These are phyloP conservation scores for Urocynchramus pylzowi DNA, from an alignment of 2,113 vertebrate species.

Conservation along the genomic window DNA sequence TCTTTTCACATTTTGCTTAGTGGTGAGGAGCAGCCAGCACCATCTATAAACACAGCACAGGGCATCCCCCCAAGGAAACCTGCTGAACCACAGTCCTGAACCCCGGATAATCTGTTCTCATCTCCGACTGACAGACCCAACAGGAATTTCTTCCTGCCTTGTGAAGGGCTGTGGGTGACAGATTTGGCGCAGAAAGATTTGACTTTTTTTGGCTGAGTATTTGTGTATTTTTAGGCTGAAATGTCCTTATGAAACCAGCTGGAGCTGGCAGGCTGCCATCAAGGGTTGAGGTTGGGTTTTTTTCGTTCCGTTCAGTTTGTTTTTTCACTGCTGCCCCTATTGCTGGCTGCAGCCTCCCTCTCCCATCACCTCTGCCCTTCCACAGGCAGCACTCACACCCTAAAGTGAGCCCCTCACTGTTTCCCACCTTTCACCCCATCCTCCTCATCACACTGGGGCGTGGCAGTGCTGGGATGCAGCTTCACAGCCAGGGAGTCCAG, in stretches of 20 bases:
- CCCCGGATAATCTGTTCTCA: background rate
- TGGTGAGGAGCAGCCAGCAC: background rate
- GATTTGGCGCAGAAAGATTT: background rate
- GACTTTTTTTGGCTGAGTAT: constrained; percentile 5
- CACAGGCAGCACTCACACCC: background rate
- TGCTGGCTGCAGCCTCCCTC: background rate
- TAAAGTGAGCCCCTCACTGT: background rate
- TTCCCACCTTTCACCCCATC: background rate
- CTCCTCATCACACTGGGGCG: rapidly evolving
- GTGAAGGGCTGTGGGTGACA: background rate
- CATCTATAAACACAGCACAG: background rate
- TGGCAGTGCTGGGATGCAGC: background rate
- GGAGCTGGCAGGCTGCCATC: constrained; percentile 44
- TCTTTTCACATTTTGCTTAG: background rate
- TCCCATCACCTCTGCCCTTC: background rate
- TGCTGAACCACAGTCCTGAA: background rate
- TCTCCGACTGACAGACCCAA: background rate
- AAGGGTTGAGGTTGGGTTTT: background rate
- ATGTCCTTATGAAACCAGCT: constrained; percentile 36
- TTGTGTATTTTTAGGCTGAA: constrained; percentile 48
- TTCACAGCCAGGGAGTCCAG: background rate
- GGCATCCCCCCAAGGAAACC: background rate
- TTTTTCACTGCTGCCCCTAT: background rate
- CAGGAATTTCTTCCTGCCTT: constrained; percentile 2
- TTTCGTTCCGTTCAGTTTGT: background rate